Evolutionary conservation across 2,113 vertebrate species (phyloP).

Genomic region (Bubalus kerabau): DNA sequence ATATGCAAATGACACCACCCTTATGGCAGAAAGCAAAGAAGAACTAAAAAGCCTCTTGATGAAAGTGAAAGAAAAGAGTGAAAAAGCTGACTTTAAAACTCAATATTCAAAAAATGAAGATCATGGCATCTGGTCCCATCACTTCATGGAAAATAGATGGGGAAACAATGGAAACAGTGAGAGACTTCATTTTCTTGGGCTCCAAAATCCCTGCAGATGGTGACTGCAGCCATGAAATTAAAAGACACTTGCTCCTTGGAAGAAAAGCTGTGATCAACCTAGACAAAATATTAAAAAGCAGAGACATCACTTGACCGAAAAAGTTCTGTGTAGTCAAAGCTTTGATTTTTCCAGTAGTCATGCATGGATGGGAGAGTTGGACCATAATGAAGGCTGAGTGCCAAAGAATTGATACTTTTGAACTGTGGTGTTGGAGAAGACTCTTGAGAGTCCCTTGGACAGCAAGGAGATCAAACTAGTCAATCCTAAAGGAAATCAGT

Average conservation of each 20-base stretch:
- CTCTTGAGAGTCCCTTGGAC: not conserved
- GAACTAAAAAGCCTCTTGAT: not conserved
- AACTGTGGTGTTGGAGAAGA: not conserved
- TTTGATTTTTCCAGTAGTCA: not conserved
- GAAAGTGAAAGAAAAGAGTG: not conserved
- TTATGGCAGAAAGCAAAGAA: not conserved
- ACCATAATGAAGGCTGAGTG: rapidly evolving
- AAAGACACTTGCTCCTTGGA: not conserved
- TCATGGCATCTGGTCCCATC: not conserved
- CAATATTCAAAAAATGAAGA: not conserved
- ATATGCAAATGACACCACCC: not conserved
- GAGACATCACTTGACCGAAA: not conserved
- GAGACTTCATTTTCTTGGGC: not conserved
- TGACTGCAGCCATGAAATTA: not conserved
- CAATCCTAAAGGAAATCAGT: not conserved
- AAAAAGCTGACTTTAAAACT: not conserved
- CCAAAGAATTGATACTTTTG: not conserved
- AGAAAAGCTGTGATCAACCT: not conserved
- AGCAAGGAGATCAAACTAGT: not conserved
- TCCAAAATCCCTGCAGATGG: not conserved
- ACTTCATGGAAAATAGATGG: not conserved
- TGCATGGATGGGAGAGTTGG: not conserved
- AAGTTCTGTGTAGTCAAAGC: not conserved
- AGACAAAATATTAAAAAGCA: not conserved
- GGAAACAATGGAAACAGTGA: not conserved